Evolutionary conservation across 2,797 vertebrate genomes (phyloP).

Genomic region (Gallirallus australis): DNA sequence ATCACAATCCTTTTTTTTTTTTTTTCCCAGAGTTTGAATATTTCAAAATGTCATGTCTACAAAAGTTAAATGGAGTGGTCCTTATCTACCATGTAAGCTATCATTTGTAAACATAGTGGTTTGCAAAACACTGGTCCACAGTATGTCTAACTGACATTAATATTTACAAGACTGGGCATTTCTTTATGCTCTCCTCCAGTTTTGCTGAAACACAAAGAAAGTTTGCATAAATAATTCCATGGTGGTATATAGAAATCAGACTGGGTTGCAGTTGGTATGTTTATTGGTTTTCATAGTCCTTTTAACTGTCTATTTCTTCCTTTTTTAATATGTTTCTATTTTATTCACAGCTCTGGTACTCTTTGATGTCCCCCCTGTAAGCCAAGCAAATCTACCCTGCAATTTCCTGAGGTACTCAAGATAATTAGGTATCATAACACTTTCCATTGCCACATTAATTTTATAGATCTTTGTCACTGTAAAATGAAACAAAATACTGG

Average conservation of each 20-base stretch:
- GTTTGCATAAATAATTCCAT: neutral
- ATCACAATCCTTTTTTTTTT: neutral
- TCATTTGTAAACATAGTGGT: fast-evolving
- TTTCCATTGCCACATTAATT: neutral
- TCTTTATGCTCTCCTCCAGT: neutral
- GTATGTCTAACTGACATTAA: neutral
- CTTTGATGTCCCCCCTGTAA: neutral
- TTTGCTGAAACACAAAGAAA: neutral
- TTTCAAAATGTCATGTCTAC: neutral
- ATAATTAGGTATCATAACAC: neutral
- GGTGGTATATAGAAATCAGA: neutral
- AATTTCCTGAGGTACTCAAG: neutral
- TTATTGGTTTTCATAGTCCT: neutral
- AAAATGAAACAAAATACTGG: neutral
- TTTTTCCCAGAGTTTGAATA: neutral
- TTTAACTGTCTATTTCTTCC: neutral
- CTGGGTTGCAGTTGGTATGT: fast-evolving
- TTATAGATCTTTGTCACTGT: neutral
- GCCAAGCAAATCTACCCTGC: neutral
- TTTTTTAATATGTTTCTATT: neutral
- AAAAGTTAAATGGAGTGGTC: neutral
- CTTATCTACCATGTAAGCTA: neutral
- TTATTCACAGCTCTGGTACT: neutral
- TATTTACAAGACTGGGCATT: neutral
- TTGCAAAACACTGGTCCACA: neutral